Evolutionary conservation across 2,888 invertebrate genomes (phyloP).

Genomic region (Punctoribates punctum): DNA sequence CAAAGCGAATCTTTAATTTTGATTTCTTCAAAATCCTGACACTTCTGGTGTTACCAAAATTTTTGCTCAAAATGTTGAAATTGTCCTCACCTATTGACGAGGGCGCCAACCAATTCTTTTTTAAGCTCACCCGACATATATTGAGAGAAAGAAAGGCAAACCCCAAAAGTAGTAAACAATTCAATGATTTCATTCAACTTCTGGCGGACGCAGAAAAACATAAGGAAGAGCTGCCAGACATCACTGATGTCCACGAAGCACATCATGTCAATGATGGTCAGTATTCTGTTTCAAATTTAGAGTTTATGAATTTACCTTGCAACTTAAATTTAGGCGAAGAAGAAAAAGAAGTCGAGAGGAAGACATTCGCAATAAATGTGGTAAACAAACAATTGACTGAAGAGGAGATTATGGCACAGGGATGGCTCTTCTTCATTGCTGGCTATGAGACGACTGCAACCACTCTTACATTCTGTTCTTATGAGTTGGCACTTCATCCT

Average conservation of each 20-base stretch:
- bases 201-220: constrained; percentile 30
- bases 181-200: constrained; percentile 38
- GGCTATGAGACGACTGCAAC: constrained; percentile 39
- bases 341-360: neutral
- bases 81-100: neutral
- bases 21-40: neutral
- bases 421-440: constrained; percentile 22
- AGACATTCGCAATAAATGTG: neutral
- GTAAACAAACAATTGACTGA: constrained; percentile 12
- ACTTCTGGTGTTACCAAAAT: neutral
- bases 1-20: constrained; percentile 14
- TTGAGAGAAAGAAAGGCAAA: neutral
- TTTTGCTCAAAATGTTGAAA: neutral
- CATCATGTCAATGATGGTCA: constrained; percentile 40
- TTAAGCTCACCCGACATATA: constrained; percentile 24
- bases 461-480: constrained; percentile 21
- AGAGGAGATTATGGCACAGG: neutral
- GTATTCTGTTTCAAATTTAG: neutral
- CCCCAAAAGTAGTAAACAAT: neutral
- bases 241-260: constrained; percentile 9
- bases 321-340: neutral
- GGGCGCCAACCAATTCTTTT: constrained; percentile 3
- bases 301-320: neutral
- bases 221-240: neutral
- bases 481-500: constrained; percentile 21